These are phyloP conservation scores for Decapterus maruadsi DNA, from an alignment of 2,797 vertebrate species.

Conservation along the genomic window DNA sequence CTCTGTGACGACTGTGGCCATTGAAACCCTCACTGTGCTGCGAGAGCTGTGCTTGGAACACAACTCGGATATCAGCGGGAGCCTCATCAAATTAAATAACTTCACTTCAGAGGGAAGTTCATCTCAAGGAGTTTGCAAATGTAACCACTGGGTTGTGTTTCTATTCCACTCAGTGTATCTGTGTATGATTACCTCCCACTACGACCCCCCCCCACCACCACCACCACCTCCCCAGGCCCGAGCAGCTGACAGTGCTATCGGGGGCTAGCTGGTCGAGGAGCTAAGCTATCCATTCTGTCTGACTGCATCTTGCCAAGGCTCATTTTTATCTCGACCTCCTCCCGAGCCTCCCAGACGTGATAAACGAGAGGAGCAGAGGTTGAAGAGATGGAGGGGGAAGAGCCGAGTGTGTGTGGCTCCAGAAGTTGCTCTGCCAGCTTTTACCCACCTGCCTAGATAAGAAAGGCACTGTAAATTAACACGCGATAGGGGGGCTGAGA, in stretches of 20 bases:
- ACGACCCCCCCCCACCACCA: neutral
- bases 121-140: too few relatives aligned
- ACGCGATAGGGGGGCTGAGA: conserved; percentile 71
- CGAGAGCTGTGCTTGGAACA: too few relatives aligned
- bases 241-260: conserved; percentile 48
- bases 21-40: too few relatives aligned
- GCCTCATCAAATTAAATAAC: too few relatives aligned
- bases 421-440: conserved; percentile 71
- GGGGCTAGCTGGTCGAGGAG: conserved; percentile 44
- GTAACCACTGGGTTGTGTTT: too few relatives aligned
- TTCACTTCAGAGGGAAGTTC: too few relatives aligned
- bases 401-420: conserved; percentile 61
- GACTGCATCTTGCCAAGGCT: conserved; percentile 56
- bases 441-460: conserved; percentile 84
- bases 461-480: conserved; percentile 85
- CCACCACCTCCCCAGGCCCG: neutral
- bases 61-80: too few relatives aligned
- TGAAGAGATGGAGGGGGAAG: conserved; percentile 63
- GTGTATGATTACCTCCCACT: conserved; percentile 11
- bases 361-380: conserved; percentile 67
- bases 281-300: conserved; percentile 72
- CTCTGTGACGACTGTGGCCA: too few relatives aligned
- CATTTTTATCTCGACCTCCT: conserved; percentile 62
- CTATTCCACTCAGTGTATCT: neutral
- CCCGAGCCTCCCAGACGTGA: conserved; percentile 56